Conservation (phyloP, 2,888 invertebrate genomes). For the Metellina segmentata region DNA sequence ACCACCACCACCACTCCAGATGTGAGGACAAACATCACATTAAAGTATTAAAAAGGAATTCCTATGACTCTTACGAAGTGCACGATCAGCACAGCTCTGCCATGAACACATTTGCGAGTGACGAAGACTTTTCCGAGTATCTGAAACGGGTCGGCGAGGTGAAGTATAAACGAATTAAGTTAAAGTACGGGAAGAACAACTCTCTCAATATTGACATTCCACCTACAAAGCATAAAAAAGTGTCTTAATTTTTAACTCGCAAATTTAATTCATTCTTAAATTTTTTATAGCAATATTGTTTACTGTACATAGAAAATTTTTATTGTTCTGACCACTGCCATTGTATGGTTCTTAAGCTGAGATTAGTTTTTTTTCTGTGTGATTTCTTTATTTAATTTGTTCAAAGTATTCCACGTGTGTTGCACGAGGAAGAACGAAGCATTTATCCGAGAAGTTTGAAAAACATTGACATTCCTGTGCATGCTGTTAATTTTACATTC, state of each 20-base stretch:
- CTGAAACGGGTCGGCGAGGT: slow-evolving; percentile 65
- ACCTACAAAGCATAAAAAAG: slow-evolving; percentile 80
- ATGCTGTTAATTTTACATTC: not conserved
- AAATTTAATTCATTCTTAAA: slow-evolving; percentile 55
- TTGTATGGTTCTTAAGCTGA: slow-evolving; percentile 67
- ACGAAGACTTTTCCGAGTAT: slow-evolving; percentile 61
- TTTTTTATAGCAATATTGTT: slow-evolving; percentile 73
- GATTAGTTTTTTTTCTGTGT: slow-evolving; percentile 40
- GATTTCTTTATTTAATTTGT: slow-evolving; percentile 24
- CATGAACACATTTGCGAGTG: slow-evolving; percentile 1
- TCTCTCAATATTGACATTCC: slow-evolving; percentile 92
- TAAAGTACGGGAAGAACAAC: slow-evolving; percentile 94
- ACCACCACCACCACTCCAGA: slow-evolving; percentile 32
- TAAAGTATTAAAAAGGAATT: slow-evolving; percentile 61
- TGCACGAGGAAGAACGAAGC: not conserved
- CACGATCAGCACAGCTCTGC: not conserved
- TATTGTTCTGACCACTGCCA: slow-evolving; percentile 71
- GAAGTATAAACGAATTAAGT: slow-evolving; percentile 89
- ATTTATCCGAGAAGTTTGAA: not conserved
- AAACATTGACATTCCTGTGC: not conserved
- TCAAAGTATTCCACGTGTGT: slow-evolving; percentile 1
- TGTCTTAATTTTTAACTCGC: slow-evolving; percentile 71
- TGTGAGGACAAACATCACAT: slow-evolving; percentile 29
- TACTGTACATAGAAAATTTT: slow-evolving; percentile 60
- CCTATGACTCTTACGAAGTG: slow-evolving; percentile 27